A percentile compares a stretch with the other conserved stretches of the same genome.
Conservation (phyloP, 2,113 vertebrate genomes). For the Anas platyrhynchos region DNA sequence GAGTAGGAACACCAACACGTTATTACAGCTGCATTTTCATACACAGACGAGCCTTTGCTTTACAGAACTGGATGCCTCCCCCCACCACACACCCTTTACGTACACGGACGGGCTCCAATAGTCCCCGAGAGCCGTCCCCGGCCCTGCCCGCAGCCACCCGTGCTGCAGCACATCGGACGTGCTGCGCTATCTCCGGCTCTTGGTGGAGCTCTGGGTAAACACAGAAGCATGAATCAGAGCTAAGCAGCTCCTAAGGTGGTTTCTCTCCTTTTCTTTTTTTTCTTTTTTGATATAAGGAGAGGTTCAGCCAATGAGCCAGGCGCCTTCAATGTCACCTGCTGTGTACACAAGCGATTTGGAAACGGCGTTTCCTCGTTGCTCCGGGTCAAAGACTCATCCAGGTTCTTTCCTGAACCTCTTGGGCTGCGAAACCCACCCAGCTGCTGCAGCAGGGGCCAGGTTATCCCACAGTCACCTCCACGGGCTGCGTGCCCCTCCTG, state of each 20-base stretch:
- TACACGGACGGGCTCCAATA: accelerated
- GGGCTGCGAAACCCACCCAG: neutral
- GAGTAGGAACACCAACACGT: neutral
- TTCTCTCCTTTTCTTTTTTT: no score
- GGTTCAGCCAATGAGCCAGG: neutral
- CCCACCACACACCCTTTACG: accelerated
- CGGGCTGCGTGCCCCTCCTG: accelerated
- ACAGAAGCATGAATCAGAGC: neutral
- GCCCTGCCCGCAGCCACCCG: neutral
- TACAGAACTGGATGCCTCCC: neutral
- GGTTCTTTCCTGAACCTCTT: neutral
- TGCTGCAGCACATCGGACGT: accelerated
- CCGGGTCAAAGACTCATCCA: neutral
- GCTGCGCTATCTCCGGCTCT: neutral
- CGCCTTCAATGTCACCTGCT: neutral
- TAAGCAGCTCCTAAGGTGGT: neutral
- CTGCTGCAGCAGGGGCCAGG: accelerated
- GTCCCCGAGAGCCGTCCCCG: accelerated
- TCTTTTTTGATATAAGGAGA: neutral
- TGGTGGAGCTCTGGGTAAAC: neutral
- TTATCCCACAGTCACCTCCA: neutral
- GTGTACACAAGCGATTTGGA: neutral
- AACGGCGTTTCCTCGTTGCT: conserved; percentile 14
- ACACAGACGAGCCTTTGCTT: neutral
- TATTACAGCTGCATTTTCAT: accelerated